A percentile compares a stretch with the other conserved stretches of the same genome.
phyloP scores from a whole-genome alignment of 1,140 invertebrate species.

The Anoplophora glabripennis region DNA sequence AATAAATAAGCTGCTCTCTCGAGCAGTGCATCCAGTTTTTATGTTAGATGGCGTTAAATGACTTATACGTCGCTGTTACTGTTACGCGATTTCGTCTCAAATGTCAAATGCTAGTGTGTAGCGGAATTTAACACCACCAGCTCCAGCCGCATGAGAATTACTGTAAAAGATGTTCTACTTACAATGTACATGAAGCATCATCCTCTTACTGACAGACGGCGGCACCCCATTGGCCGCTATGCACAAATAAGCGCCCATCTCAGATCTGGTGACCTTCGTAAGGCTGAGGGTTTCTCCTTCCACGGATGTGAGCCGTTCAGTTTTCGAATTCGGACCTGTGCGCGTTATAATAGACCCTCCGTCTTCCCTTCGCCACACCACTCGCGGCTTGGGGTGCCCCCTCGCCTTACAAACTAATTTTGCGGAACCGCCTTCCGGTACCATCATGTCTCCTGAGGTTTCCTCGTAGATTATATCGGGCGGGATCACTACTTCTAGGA shows the following conservation, averaged over 20 bases:
- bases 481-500: constrained; percentile 83
- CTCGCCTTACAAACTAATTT: constrained; percentile 82
- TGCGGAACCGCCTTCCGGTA: constrained; percentile 84
- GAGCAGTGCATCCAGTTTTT: too few relatives aligned
- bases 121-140: too few relatives aligned
- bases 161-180: constrained; percentile 61
- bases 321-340: constrained; percentile 64
- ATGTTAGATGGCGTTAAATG: background rate
- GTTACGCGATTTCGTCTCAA: background rate
- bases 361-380: constrained; percentile 85
- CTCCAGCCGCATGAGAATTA: too few relatives aligned
- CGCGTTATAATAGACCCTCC: constrained; percentile 76
- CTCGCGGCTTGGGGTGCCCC: constrained; percentile 80
- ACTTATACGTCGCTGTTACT: background rate
- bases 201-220: constrained; percentile 67
- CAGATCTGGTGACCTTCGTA: constrained; percentile 76
- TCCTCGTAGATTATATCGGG: constrained; percentile 87
- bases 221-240: constrained; percentile 66
- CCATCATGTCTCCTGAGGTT: constrained; percentile 85
- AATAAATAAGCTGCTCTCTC: too few relatives aligned
- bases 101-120: too few relatives aligned
- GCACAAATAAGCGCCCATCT: constrained; percentile 75
- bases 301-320: constrained; percentile 67
- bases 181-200: constrained; percentile 73
- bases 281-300: constrained; percentile 76